phyloP scores from a whole-genome alignment of 1,140 invertebrate species.

The Drosophila biarmipes region DNA sequence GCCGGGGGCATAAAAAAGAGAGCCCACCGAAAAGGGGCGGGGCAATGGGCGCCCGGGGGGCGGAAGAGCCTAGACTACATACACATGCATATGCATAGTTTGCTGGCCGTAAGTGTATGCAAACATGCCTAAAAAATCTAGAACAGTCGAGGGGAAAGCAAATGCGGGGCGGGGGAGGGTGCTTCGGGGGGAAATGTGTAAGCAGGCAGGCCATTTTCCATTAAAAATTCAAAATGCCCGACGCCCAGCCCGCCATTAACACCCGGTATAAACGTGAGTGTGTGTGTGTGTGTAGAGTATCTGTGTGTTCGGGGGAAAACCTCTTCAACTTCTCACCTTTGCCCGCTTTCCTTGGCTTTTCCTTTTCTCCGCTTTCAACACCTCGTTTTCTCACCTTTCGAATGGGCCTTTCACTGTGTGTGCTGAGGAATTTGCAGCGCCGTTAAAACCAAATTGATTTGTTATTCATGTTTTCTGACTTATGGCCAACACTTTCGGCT shows the following conservation, averaged over 20 bases:
- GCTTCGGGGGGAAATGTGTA: constrained; percentile 23
- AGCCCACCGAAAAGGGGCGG: constrained; percentile 3
- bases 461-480: constrained; percentile 82
- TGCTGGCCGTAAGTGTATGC: constrained; percentile 75
- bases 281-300: constrained; percentile 13
- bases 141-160: constrained; percentile 26
- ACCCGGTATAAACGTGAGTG: constrained; percentile 35
- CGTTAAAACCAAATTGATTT: constrained; percentile 81
- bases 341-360: constrained; percentile 32
- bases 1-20: constrained; percentile 67
- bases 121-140: constrained; percentile 77
- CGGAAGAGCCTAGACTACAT: constrained; percentile 12
- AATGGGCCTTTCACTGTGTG: constrained; percentile 41
- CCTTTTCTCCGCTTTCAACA: constrained; percentile 62
- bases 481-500: constrained; percentile 78
- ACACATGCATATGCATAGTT: constrained; percentile 79
- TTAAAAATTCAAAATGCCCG: constrained; percentile 82
- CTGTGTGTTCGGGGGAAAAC: constrained; percentile 29
- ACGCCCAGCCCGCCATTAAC: constrained; percentile 77
- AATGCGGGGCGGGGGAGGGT: background rate
- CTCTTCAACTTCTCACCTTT: constrained; percentile 47
- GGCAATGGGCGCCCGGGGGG: constrained; percentile 32
- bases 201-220: constrained; percentile 67
- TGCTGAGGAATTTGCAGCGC: constrained; percentile 68
- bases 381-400: constrained; percentile 77